Conservation (phyloP, 1,140 invertebrate species). For the Caenorhabditis latens region DNA sequence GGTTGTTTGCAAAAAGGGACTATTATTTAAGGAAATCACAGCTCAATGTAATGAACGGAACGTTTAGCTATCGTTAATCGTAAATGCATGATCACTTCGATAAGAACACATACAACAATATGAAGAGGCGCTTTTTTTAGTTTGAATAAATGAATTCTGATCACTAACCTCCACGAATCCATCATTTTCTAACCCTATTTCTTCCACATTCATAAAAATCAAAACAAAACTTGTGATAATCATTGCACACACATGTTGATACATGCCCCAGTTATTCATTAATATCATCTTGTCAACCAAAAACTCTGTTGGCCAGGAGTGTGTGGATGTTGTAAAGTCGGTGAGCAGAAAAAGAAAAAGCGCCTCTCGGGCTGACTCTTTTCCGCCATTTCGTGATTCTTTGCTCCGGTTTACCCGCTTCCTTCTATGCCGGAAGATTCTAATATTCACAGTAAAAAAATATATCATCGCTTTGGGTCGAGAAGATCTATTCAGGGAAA, state of each 20-base stretch:
- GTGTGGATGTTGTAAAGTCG: slow-evolving; percentile 47
- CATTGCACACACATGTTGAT: slow-evolving; percentile 16
- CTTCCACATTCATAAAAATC: background rate
- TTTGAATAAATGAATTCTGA: too few species aligned
- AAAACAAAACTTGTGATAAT: slow-evolving; percentile 8
- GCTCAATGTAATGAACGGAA: too few species aligned
- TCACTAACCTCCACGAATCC: background rate
- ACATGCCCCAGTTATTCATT: slow-evolving; percentile 44
- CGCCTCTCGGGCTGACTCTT: background rate
- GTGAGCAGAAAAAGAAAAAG: slow-evolving; percentile 2
- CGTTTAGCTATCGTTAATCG: too few species aligned
- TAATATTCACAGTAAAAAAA: slow-evolving; percentile 60
- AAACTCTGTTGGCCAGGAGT: background rate
- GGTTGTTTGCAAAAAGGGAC: background rate
- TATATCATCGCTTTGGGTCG: slow-evolving; percentile 46
- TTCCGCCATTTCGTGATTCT: slow-evolving; percentile 20
- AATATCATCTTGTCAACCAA: slow-evolving; percentile 55
- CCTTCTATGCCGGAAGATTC: slow-evolving; percentile 32
- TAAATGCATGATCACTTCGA: too few species aligned
- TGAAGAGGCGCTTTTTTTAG: too few species aligned
- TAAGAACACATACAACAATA: too few species aligned
- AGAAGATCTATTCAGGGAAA: slow-evolving; percentile 18
- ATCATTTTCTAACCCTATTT: background rate
- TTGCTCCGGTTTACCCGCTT: background rate
- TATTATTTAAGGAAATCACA: background rate